phyloP scores from a whole-genome alignment of 2,888 invertebrate genomes.

The Drosophila kambysellisi region DNA sequence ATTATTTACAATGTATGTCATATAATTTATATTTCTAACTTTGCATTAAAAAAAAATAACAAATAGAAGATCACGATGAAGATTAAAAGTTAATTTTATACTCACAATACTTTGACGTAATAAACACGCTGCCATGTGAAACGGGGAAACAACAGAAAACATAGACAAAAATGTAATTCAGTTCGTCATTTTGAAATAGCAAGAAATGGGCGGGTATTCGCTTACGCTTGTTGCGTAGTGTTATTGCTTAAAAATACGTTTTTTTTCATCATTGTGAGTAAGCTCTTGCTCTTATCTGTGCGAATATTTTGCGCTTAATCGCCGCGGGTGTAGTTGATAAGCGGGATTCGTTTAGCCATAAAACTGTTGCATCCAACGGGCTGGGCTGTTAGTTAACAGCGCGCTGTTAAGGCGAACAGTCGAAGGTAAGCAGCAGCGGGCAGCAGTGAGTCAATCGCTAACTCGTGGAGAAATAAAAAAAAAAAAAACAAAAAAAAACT shows the following conservation, averaged over 20 bases:
- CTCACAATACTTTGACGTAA: constrained; percentile 8
- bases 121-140: background rate
- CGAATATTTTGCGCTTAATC: background rate
- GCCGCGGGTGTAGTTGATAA: constrained; percentile 40
- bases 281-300: constrained; percentile 1
- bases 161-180: constrained; percentile 26
- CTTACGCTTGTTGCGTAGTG: background rate
- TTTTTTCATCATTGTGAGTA: constrained; percentile 39
- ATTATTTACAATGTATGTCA: background rate
- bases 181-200: constrained; percentile 26
- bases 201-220: constrained; percentile 1
- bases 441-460: constrained; percentile 18
- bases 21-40: background rate
- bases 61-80: background rate
- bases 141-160: constrained; percentile 6
- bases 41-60: background rate
- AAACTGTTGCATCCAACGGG: constrained; percentile 27
- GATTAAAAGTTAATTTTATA: background rate
- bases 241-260: constrained; percentile 24
- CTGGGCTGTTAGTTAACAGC: constrained; percentile 54
- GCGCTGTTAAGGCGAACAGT: constrained; percentile 40
- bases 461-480: background rate
- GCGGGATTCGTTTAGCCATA: constrained; percentile 34
- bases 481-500: background rate
- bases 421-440: constrained; percentile 30